phyloP scores from a whole-genome alignment of 2,888 invertebrate species.

The Drosophila differens region DNA sequence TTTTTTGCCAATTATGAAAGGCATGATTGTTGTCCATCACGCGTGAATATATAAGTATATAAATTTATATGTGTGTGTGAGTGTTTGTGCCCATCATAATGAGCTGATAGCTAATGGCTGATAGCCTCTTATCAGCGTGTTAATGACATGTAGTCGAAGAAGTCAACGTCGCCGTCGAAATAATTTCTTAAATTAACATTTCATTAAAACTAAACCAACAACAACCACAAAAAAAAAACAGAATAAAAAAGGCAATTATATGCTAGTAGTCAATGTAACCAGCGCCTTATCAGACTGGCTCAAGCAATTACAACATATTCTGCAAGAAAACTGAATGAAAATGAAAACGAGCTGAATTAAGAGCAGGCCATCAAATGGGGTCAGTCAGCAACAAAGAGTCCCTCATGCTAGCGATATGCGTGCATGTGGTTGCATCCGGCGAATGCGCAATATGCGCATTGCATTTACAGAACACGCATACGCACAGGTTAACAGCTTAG shows the following conservation, averaged over 20 bases:
- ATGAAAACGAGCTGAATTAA: slow-evolving; percentile 6
- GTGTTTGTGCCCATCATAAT: slow-evolving; percentile 56
- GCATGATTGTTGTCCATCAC: slow-evolving; percentile 48
- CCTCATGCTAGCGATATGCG: slow-evolving; percentile 4
- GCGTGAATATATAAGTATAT: slow-evolving; percentile 25
- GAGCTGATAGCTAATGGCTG: slow-evolving; percentile 57
- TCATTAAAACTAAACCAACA: slow-evolving; percentile 20
- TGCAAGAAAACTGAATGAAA: slow-evolving; percentile 27
- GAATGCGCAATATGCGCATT: slow-evolving; percentile 42
- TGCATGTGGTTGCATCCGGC: slow-evolving; percentile 25
- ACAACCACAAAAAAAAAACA: not conserved
- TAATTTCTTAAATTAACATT: slow-evolving; percentile 77
- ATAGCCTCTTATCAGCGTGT: slow-evolving; percentile 64
- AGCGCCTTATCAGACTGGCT: slow-evolving; percentile 28
- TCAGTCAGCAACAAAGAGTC: slow-evolving; percentile 23
- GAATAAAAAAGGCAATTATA: not conserved
- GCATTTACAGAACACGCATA: slow-evolving; percentile 29
- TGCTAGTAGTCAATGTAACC: slow-evolving; percentile 9
- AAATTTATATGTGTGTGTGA: slow-evolving; percentile 6
- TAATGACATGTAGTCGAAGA: slow-evolving; percentile 59
- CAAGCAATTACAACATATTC: slow-evolving; percentile 9
- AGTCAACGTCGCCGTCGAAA: slow-evolving; percentile 58
- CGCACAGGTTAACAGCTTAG: slow-evolving; percentile 26
- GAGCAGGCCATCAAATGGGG: slow-evolving; percentile 40
- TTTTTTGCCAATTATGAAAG: slow-evolving; percentile 61